Base-by-base conservation (phyloP, 2,113 vertebrate genomes). In the Poicephalus gulielmi region DNA sequence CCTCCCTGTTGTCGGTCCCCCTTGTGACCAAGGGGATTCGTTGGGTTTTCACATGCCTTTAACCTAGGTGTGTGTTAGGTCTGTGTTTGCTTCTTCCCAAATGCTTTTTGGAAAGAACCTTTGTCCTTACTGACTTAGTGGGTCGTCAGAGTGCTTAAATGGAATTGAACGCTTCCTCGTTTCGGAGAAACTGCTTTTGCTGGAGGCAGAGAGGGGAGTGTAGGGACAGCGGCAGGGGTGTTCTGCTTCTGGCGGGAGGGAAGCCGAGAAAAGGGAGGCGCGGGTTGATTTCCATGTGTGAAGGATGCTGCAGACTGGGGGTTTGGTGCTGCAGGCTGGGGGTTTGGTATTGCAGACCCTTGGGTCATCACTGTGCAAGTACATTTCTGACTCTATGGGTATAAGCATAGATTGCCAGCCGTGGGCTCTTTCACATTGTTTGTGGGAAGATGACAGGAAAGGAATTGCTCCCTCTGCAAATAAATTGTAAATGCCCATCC, bases 391-490 rank as follows among this genome's bases (percentile, higher is more conserved):
- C 70, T 86, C 39, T 52, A 37, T 18, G 81, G 50, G 46, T n/a
- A 17, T 12, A 39, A 71, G 63, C 71, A 5, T 0, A 13, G 82
- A 20, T 39, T 66, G 86, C 55, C 60, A 30, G 52, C n/a, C 53
- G 7, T 92, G 81, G 79, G 86, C 57, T 75, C 63, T 84, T 73
- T 62, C 68, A 44, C 69, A 19, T 46, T 90, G 66, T 91, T 79
- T 62, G 35, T 8, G 0, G 70, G 59, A 73, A 91, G 91, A 35
- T 35, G 49, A 46, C 2, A 2, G 57, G 52, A 74, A 68, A 79
- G 41, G 52, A 71, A 82, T 79, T 94, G 83, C 81, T 95, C 70
- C 31, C 80, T 88, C 83, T 89, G 91, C 88, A 92, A 93, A 91
- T 91, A 60, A 85, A 88, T 93, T 81, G 71, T 55, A 69, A 88